phyloP scores from a whole-genome alignment of 2,113 vertebrate genomes.

The Myiagra hebetior region DNA sequence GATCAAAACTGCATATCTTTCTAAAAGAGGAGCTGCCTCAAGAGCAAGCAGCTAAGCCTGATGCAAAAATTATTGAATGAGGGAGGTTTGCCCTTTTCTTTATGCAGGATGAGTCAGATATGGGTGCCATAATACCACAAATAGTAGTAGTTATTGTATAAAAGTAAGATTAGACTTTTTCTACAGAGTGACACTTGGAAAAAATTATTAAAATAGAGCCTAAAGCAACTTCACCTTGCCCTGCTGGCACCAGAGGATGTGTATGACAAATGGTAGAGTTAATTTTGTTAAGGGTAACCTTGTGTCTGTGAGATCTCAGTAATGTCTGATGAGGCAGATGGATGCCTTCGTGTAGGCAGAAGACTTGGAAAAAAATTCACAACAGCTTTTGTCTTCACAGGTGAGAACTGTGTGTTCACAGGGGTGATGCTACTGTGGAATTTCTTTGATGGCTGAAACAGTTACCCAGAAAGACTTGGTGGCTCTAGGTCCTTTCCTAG shows the following conservation, averaged over 20 bases:
- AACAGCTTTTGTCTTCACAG: not conserved
- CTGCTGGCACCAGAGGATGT: not conserved
- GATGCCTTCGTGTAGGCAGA: not conserved
- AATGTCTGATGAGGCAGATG: not conserved
- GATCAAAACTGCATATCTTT: slow-evolving; percentile 40
- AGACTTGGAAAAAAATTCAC: not conserved
- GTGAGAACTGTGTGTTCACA: not conserved
- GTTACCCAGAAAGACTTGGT: not conserved
- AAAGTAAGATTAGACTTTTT: not conserved
- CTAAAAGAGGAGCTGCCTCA: slow-evolving; percentile 11
- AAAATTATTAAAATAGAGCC: not conserved
- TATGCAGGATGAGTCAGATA: not conserved
- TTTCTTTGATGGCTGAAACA: not conserved
- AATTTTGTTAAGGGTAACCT: not conserved
- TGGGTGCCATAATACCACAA: not conserved
- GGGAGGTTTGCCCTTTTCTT: not conserved
- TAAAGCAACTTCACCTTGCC: not conserved
- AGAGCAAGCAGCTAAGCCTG: slow-evolving; percentile 3
- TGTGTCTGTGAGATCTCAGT: not conserved
- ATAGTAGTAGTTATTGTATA: not conserved
- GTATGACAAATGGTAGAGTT: not conserved
- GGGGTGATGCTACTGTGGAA: not conserved
- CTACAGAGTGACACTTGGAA: not conserved
- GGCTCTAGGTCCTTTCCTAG: not conserved
- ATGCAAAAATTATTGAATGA: slow-evolving; percentile 20